Base-by-base conservation (phyloP, 2,113 vertebrate genomes). In the Poecile atricapillus region DNA sequence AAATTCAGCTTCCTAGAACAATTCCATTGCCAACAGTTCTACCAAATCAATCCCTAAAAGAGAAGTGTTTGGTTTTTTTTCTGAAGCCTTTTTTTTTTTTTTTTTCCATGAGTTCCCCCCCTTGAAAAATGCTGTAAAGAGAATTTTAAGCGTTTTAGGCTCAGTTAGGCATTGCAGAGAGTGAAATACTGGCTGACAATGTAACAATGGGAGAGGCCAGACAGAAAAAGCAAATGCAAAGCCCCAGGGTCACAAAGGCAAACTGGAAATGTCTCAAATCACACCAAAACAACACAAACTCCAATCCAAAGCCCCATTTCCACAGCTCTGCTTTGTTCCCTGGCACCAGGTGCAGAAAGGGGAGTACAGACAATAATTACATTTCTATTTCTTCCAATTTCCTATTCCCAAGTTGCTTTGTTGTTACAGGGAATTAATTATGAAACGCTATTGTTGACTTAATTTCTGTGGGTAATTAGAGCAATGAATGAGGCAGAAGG, bases 391-490 rank as follows among this genome's bases (percentile, higher is more conserved):
- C 74, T 64, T 64, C 78, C 59, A 11, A 30, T 39, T 76, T 59
- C 37, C 46, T 52, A 37, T 43, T 80, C 64, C 83, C 46, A 5
- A 43, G 47, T 20, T 9, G 28, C 76, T 67, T 35, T 50, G 64
- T 59, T 76, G 82, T 77, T 84, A 80, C 87, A 64, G 84, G 60
- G 60, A 93, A 78, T 93, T 68, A 63, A 73, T 76, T 91, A 81
- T 0, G 49, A 49, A 24, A 27, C 17, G 35, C 52, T 23, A 13
- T 18, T 49, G 83, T 49, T 71, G 73, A 31, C 35, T 91, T 86
- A 39, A 75, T 78, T 91, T 69, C 39, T 49, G 81, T 15, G 53
- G 52, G 44, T 44, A 70, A 83, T 68, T 44, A 59, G 81, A 41
- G 37, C 39, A 30, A 6, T 0, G 56, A 46, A 8, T 10, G 47